Conservation (phyloP, 2,888 invertebrate genomes). For the Tenthredo notha region DNA sequence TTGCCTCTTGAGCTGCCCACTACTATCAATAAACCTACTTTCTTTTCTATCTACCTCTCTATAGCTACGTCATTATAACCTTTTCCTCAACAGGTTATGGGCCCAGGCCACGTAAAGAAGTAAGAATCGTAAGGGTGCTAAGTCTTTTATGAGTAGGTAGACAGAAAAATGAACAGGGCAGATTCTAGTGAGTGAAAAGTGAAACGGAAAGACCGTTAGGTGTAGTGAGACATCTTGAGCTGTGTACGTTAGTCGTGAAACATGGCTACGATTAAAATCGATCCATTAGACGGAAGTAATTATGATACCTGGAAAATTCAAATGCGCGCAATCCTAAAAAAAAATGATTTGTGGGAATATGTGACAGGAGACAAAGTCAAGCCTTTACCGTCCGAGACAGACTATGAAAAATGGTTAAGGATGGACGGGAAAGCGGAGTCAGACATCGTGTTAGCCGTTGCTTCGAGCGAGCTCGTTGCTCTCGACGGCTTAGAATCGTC, state of each 20-base stretch:
- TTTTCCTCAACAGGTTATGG: slow-evolving; percentile 53
- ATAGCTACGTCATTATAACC: neutral
- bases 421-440: slow-evolving; percentile 58
- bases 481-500: slow-evolving; percentile 54
- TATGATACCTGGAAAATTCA: slow-evolving; percentile 59
- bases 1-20: neutral
- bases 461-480: slow-evolving; percentile 54
- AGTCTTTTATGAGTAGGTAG: neutral
- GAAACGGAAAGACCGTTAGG: slow-evolving; percentile 26
- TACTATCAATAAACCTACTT: neutral
- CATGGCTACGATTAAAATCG: slow-evolving; percentile 15
- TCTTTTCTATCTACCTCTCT: neutral
- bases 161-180: neutral
- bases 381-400: slow-evolving; percentile 24
- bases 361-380: slow-evolving; percentile 55
- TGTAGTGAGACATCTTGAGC: slow-evolving; percentile 7
- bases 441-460: slow-evolving; percentile 57
- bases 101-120: slow-evolving; percentile 24
- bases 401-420: slow-evolving; percentile 47
- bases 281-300: slow-evolving; percentile 46
- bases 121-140: neutral
- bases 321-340: slow-evolving; percentile 57
- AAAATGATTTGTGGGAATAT: slow-evolving; percentile 60
- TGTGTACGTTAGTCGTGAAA: neutral
- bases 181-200: neutral